Evolutionary conservation across 1,140 invertebrate genomes (phyloP).

Genomic region (Nasonia giraulti): DNA sequence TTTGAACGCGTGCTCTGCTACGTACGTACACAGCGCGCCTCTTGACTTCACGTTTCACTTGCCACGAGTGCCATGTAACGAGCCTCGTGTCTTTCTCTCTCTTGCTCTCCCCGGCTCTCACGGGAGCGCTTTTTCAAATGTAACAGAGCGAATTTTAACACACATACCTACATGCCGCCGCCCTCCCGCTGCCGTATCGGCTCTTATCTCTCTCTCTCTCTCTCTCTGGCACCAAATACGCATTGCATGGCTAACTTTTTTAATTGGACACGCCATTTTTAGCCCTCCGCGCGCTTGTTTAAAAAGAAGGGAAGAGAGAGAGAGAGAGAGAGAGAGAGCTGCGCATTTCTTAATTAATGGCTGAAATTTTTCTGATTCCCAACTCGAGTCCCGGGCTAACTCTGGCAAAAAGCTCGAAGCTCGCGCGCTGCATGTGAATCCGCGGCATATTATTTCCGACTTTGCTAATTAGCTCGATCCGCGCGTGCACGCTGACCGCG

Average conservation of each 20-base stretch:
- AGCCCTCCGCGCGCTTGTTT: background rate
- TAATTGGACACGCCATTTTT: conserved; percentile 38
- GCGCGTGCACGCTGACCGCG: background rate
- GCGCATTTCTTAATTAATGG: background rate
- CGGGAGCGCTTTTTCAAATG: conserved; percentile 7
- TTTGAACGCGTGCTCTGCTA: background rate
- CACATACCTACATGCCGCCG: background rate
- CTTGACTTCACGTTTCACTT: background rate
- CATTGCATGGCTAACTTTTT: conserved; percentile 16
- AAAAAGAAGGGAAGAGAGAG: background rate
- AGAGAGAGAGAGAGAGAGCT: background rate
- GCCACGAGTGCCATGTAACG: conserved; percentile 16
- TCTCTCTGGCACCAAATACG: background rate
- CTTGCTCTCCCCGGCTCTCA: background rate
- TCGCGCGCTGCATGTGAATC: background rate
- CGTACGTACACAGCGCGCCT: background rate
- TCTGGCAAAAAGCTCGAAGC: background rate
- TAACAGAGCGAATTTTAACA: background rate
- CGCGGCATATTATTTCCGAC: background rate
- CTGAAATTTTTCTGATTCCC: background rate
- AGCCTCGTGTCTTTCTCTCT: conserved; percentile 23
- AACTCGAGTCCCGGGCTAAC: background rate
- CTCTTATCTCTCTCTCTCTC: background rate
- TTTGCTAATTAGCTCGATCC: background rate
- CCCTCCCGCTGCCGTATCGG: background rate